A percentile compares a stretch with the other conserved stretches of the same genome.
Conservation (phyloP, 2,797 vertebrate genomes). For the Phoxinus dragarum region DNA sequence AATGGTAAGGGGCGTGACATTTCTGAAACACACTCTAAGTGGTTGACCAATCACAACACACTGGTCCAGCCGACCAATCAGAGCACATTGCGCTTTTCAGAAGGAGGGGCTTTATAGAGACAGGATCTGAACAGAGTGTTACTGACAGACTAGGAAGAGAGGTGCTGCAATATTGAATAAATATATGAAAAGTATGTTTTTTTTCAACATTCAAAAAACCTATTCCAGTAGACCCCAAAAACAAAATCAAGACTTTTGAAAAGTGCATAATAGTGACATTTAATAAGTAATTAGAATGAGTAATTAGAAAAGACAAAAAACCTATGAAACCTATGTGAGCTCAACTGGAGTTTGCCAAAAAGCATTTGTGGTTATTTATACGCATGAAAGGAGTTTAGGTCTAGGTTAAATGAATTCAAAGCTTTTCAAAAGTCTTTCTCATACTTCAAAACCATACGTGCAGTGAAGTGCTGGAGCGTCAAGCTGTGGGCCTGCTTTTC, state of each 20-base stretch:
- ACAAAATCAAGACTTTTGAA: not conserved
- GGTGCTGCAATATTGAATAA: not conserved
- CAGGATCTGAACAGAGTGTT: too few species aligned
- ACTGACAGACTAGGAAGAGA: not conserved
- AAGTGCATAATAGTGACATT: not conserved
- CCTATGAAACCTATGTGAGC: not conserved
- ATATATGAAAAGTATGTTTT: not conserved
- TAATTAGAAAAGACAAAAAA: not conserved
- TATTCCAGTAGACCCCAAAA: too few species aligned
- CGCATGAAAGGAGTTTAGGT: not conserved
- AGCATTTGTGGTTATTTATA: not conserved
- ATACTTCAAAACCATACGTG: not conserved
- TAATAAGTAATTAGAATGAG: too few species aligned
- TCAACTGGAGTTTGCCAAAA: not conserved
- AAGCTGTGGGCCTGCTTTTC: constrained; percentile 17
- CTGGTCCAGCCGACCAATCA: not conserved
- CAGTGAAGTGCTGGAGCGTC: not conserved
- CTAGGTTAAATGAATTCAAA: not conserved
- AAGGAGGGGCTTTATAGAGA: too few species aligned
- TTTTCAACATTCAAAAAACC: not conserved
- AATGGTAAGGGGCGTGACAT: not conserved
- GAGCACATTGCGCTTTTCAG: too few species aligned
- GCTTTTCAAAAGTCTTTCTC: not conserved
- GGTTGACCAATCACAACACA: not conserved
- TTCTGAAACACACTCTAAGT: not conserved